Base-by-base conservation (phyloP, 2,797 vertebrate species). In the Myoxocephalus aenaeus region DNA sequence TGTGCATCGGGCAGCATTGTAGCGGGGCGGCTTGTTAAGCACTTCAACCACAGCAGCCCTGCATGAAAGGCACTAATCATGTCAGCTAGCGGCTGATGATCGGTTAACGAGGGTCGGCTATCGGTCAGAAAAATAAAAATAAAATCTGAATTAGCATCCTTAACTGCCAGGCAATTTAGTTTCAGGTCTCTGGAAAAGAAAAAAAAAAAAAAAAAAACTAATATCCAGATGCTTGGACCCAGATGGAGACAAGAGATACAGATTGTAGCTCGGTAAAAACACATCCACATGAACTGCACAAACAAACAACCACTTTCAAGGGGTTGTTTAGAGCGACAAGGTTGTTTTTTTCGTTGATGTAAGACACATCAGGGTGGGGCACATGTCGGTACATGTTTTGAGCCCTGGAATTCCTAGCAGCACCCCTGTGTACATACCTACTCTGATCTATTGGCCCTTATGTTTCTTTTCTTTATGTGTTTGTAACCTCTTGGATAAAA, bases 151-250 rank as follows among this genome's bases (percentile, higher is more conserved):
- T 34, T 58, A 34, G 2, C 18, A 34, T 58, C 29, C 56, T 0
- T 20, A 59, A 61, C 12, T 44, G 9, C n/a, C 1, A 20, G 29
- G 61, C 12, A 73, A 59, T 65, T 64, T 12, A 70, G 40, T 13
- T 42, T 42, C 13, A 42, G 40, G 56, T 64, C 22, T 77, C 54
- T 27, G 56, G 57, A 63, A 7, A 27, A 40, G 29, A 70, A 38
- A 68, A 5, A 29, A 78, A 42, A 65, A 4, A 70, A 38, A 68
- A 5, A 29, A 78, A 42, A 65, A 4, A 38, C n/a, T 62, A 44
- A 73, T 8, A 65, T 76, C 61, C 46, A 77, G 75, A 76, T 75
- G 77, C 44, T 42, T 65, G 73, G n/a, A 70, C 62, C 70, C 44
- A 75, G 73, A 73, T 70, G 63, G 67, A 75, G 63, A 63, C 11